Conservation (phyloP, 2,888 invertebrate species). For the Caenorhabditis sulstoni region DNA sequence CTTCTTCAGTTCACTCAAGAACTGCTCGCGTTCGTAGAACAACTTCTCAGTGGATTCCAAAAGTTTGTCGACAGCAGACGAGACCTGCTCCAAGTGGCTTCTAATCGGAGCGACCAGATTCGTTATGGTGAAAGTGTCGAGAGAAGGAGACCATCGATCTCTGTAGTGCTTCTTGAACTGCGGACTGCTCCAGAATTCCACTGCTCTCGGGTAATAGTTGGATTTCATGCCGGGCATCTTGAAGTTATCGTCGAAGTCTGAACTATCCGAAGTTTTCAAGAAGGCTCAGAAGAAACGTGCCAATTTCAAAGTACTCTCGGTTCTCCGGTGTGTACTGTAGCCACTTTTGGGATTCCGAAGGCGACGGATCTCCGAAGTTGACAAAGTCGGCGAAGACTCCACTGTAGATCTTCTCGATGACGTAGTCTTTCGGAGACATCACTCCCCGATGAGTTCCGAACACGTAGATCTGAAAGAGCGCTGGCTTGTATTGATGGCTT, state of each 20-base stretch:
- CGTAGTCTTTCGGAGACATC: conserved; percentile 31
- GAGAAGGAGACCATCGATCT: conserved; percentile 1
- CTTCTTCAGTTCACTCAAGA: conserved; percentile 10
- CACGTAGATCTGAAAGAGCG: conserved; percentile 29
- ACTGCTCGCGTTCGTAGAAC: conserved; percentile 1
- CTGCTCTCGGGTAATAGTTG: conserved; percentile 21
- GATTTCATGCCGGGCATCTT: conserved; percentile 36
- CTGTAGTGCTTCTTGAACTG: neutral
- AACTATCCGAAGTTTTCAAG: neutral
- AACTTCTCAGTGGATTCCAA: neutral
- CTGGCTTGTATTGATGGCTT: too few relatives aligned
- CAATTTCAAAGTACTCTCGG: conserved; percentile 43
- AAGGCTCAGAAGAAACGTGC: neutral
- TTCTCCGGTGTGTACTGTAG: conserved; percentile 2
- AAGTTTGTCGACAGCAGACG: neutral
- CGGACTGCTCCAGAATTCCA: conserved; percentile 13
- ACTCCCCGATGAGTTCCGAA: conserved; percentile 38
- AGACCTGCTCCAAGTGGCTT: neutral
- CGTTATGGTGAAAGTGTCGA: neutral
- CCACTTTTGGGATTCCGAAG: conserved; percentile 23
- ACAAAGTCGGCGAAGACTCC: conserved; percentile 45
- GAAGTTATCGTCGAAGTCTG: conserved; percentile 45
- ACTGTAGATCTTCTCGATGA: conserved; percentile 35
- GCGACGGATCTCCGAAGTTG: conserved; percentile 35
- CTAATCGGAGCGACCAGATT: neutral